Evolutionary conservation across 2,888 invertebrate genomes (phyloP).

Genomic region (Callyntrura guangdongensis): DNA sequence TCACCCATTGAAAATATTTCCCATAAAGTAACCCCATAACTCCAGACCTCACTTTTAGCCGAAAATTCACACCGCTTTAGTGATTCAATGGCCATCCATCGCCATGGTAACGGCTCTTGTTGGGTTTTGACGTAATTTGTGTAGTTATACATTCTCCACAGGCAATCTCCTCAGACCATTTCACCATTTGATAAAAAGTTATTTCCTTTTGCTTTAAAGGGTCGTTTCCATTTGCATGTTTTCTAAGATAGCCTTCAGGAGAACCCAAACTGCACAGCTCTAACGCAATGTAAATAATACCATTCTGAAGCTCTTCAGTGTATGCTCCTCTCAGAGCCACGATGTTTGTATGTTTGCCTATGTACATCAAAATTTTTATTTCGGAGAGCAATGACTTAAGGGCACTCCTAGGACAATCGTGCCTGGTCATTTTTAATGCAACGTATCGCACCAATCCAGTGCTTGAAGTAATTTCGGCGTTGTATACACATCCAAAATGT

Average conservation of each 20-base stretch:
- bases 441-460: background rate
- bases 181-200: background rate
- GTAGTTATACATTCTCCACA: slow-evolving; percentile 37
- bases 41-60: slow-evolving; percentile 47
- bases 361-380: slow-evolving; percentile 48
- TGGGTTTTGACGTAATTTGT: slow-evolving; percentile 1
- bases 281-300: background rate
- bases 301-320: background rate
- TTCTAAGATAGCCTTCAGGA: background rate
- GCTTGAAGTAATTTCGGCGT: too few species aligned
- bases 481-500: too few species aligned
- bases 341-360: slow-evolving; percentile 50
- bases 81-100: slow-evolving; percentile 65
- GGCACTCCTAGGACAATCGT: background rate
- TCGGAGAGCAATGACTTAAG: slow-evolving; percentile 39
- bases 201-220: too few species aligned
- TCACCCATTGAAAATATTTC: slow-evolving; percentile 66
- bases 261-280: slow-evolving; percentile 35
- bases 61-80: slow-evolving; percentile 60
- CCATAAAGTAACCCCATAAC: slow-evolving; percentile 59
- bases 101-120: slow-evolving; percentile 9
- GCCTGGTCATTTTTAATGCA: slow-evolving; percentile 28
- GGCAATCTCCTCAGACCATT: slow-evolving; percentile 32
- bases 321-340: slow-evolving; percentile 33
- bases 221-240: too few species aligned